Evolutionary conservation across 2,113 vertebrate species (phyloP), one percentile per base, ranked within the genome.

Genomic region (Callipepla californica): DNA sequence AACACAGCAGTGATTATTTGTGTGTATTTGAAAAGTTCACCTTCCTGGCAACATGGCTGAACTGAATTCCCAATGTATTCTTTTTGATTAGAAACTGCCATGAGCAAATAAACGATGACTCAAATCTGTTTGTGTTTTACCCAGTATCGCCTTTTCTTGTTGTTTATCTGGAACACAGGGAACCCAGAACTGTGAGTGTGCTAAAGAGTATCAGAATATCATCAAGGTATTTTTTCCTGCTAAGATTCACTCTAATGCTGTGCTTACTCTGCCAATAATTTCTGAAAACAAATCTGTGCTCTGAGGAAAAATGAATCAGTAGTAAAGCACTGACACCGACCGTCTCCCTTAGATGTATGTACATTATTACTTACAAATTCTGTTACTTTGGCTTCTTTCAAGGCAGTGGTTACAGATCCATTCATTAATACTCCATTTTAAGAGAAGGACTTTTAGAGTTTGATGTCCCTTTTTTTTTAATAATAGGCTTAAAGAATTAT

Each of bases 51-150:
- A 50, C 48, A 83, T 74, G 91, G 73, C 77, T 77, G 85, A 93
- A 91, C 81, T 85, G 92, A 90, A 89, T 96, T 95, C 95, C 80
- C 66, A 72, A 19, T 82, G n/a, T 59, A 36, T 90, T 89, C 62
- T 63, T 89, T 93, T 47, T 91, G 82, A 78, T 80, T 96, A 81
- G 73, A 84, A 79, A 85, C 53, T 84, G 62, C 96, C 91, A 85
- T 96, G 96, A 95, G 87, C 83, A 97, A 92, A 97, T 69, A 81
- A 96, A 69, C 53, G 45, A 90, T 69, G 74, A 80, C 3, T 50
- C 23, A 14, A 93, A 77, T 82, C 90, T 91, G 94, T 81, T 70
- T 59, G 50, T 4, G 2, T 93, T 79, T 96, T 88, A 84, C 80
- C 16, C 84, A 85, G 38, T 83, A 85, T 73, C 38, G 7, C 78